Evolutionary conservation across 1,140 invertebrate genomes (phyloP), one percentile per base, ranked within the genome.

Genomic region (Aphaenogaster ashmeadi): DNA sequence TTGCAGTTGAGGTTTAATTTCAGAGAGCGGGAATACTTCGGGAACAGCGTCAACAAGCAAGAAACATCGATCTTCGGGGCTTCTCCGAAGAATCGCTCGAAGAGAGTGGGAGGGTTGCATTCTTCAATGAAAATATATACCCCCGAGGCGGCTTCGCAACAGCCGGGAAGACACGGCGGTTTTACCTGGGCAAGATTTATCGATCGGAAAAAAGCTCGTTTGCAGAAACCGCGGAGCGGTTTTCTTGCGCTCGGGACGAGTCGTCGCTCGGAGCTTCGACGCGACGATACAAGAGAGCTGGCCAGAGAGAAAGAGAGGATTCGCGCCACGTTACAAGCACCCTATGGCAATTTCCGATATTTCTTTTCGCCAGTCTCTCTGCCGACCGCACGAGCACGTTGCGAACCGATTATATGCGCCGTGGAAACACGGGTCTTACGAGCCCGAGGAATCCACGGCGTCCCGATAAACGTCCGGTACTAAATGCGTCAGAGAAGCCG

Each of bases 311-410:
- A 27, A 44, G 21, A 47, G 21, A 71, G 6, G 41, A 81, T 56
- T 54, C 18, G 71, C 38, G 41, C 62, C 54, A 44, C 41, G 36
- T 71, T 75, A 47, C 79, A n/a, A 79, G 64, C 44, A 79, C 44
- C 27, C 78, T 77, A 84, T 78, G 75, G 85, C 78, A 58, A 90
- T 90, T 88, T 88, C 78, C 81, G 54, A 81, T 87, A 81, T n/a
- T 88, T 92, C 58, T 69, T 83, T 62, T 60, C 60, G 18, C 11
- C 18, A 5, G 7, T 27, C 33, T 66, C 18, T 7, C 50, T 27
- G 38, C 18, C 27, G 52, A 64, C 36, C 15, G 13, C 54, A 0
- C 27, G 0, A 6, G 60, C 21, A 33, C 52, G 9, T 85, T 50
- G 58, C 69, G 54, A 88, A 69, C 84, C 74, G 15, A 36, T 71